Evolutionary conservation across 2,113 vertebrate genomes (phyloP).

Genomic region (Puntigrus tetrazona): DNA sequence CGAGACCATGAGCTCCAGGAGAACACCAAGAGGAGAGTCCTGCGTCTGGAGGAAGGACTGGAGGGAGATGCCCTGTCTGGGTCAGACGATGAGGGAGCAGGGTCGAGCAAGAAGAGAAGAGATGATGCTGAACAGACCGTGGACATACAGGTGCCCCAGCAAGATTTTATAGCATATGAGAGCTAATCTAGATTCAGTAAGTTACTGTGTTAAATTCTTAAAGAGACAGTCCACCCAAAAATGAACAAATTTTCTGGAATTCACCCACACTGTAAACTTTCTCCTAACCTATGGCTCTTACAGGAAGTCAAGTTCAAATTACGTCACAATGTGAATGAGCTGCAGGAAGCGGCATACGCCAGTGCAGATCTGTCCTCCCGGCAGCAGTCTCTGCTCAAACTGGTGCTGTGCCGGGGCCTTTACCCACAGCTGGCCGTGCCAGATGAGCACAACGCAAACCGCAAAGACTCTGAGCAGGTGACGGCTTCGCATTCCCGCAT

Average conservation of each 20-base stretch:
- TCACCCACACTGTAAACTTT: too few relatives aligned
- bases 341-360: slow-evolving; percentile 72
- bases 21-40: slow-evolving; percentile 77
- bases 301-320: slow-evolving; percentile 94
- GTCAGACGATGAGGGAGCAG: slow-evolving; percentile 63
- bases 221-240: neutral
- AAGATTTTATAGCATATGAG: too few relatives aligned
- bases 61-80: slow-evolving; percentile 66
- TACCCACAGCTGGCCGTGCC: slow-evolving; percentile 89
- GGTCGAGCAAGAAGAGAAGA: slow-evolving; percentile 61
- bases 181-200: neutral
- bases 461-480: slow-evolving; percentile 93
- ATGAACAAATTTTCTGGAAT: too few relatives aligned
- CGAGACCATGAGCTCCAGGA: slow-evolving; percentile 75
- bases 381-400: slow-evolving; percentile 80
- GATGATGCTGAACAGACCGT: slow-evolving; percentile 56
- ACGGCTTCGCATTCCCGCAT: neutral
- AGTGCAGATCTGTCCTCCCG: slow-evolving; percentile 74
- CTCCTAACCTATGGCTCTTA: neutral
- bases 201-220: neutral
- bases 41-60: slow-evolving; percentile 76
- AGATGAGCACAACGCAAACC: slow-evolving; percentile 83
- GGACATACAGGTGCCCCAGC: slow-evolving; percentile 88
- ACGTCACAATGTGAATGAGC: slow-evolving; percentile 82
- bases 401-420: slow-evolving; percentile 86